Evolutionary conservation across 2,888 invertebrate genomes (phyloP).

Genomic region (Sarcophaga rosellei): DNA sequence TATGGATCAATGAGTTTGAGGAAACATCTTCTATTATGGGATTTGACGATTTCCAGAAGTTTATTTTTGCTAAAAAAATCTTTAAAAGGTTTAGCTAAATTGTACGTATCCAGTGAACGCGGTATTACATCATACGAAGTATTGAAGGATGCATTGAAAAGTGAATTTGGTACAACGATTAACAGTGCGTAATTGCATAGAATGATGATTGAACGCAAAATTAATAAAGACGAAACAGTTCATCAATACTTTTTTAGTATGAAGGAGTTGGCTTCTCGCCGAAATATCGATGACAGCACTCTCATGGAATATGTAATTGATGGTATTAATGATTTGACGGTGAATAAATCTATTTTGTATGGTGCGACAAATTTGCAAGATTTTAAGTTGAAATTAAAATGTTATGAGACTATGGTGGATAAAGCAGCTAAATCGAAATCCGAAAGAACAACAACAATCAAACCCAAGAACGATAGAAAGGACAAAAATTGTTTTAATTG

Average conservation of each 20-base stretch:
- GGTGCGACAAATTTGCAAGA: constrained; percentile 17
- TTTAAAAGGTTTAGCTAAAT: no score
- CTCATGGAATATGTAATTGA: no score
- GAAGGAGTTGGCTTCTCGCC: constrained; percentile 77
- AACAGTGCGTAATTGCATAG: constrained; percentile 63
- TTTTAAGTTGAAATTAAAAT: neutral
- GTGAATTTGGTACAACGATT: constrained; percentile 1
- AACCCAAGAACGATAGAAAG: constrained; percentile 23
- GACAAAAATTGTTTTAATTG: constrained; percentile 59
- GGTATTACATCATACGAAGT: constrained; percentile 26
- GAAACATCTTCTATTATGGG: constrained; percentile 42
- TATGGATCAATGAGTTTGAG: constrained; percentile 40
- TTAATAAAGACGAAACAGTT: constrained; percentile 74
- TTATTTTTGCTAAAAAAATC: no score
- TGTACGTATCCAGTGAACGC: constrained; percentile 33
- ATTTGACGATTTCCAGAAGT: constrained; percentile 42
- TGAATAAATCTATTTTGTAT: no score
- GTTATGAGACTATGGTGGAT: no score
- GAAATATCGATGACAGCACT: no score
- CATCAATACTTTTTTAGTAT: constrained; percentile 77
- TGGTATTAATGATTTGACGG: no score
- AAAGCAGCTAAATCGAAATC: neutral
- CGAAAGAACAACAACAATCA: neutral
- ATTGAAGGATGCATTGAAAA: constrained; percentile 19
- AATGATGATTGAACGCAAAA: constrained; percentile 71